These are phyloP conservation scores for Ranitomeya variabilis DNA, from an alignment of 2,113 vertebrate genomes.

Conservation along the genomic window DNA sequence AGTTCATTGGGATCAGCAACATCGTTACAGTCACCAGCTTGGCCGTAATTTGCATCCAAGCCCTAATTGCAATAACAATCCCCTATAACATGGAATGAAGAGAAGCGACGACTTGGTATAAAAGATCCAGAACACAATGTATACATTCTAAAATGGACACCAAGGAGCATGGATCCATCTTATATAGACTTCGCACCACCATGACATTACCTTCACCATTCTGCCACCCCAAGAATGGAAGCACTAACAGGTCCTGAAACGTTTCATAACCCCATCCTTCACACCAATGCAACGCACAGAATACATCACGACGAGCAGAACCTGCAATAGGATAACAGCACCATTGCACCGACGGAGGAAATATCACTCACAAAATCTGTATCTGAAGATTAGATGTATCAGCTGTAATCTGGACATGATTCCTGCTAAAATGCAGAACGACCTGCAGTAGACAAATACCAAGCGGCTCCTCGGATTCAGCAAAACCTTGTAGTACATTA, in stretches of 20 bases:
- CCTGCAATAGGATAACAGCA: neutral
- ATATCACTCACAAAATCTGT: neutral
- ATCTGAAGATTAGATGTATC: neutral
- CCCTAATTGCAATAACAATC: neutral
- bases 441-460: neutral
- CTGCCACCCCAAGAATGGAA: neutral
- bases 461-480: neutral
- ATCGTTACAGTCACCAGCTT: neutral
- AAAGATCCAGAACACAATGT: neutral
- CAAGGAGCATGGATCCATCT: neutral
- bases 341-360: too few species aligned
- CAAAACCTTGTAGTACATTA: neutral
- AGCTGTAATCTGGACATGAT: slow-evolving; percentile 4
- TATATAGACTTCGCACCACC: neutral
- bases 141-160: slow-evolving; percentile 3
- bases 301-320: neutral
- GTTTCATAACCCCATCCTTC: neutral
- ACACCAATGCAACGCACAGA: neutral
- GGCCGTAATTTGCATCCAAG: neutral
- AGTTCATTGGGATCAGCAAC: neutral
- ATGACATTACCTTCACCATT: neutral
- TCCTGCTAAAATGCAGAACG: slow-evolving; percentile 8
- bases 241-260: neutral
- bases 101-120: neutral
- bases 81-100: neutral